These are phyloP conservation scores for Lacerta viridis DNA, from an alignment of 2,797 vertebrate genomes.

Conservation along the genomic window DNA sequence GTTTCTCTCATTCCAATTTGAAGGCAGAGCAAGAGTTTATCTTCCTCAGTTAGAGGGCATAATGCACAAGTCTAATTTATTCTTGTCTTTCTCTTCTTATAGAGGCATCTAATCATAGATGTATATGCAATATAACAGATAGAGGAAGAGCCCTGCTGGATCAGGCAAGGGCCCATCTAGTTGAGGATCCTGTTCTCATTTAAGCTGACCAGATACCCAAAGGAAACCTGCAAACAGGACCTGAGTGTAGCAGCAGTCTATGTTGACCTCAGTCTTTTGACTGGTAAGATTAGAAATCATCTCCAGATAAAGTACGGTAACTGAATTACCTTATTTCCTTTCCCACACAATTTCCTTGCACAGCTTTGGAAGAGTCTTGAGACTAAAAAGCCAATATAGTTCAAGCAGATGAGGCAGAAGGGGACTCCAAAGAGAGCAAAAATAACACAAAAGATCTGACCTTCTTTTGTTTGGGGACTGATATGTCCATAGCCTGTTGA, in stretches of 20 bases:
- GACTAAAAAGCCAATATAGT: constrained; percentile 70
- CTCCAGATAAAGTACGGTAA: constrained; percentile 21
- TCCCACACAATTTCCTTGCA: constrained; percentile 67
- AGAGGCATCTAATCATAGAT: neutral
- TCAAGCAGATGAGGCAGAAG: constrained; percentile 77
- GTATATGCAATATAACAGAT: too few relatives aligned
- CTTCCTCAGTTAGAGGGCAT: neutral
- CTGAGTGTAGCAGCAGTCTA: too few relatives aligned
- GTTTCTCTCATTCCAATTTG: neutral
- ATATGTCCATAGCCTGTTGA: constrained; percentile 74
- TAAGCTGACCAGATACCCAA: too few relatives aligned
- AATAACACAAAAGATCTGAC: constrained; percentile 79
- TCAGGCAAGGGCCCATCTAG: too few relatives aligned
- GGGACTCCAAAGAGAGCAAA: constrained; percentile 79
- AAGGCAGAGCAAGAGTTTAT: neutral
- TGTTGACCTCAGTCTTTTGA: neutral
- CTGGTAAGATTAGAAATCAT: constrained; percentile 13
- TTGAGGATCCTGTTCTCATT: too few relatives aligned
- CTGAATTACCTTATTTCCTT: constrained; percentile 74
- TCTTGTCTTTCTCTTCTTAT: neutral
- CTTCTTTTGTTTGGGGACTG: constrained; percentile 72
- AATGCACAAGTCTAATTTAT: neutral
- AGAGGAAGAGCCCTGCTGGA: neutral
- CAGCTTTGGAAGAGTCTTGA: constrained; percentile 70
- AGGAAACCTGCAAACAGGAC: too few relatives aligned